These are phyloP conservation scores for Noctilio leporinus DNA, from an alignment of 2,113 vertebrate species.

Conservation along the genomic window DNA sequence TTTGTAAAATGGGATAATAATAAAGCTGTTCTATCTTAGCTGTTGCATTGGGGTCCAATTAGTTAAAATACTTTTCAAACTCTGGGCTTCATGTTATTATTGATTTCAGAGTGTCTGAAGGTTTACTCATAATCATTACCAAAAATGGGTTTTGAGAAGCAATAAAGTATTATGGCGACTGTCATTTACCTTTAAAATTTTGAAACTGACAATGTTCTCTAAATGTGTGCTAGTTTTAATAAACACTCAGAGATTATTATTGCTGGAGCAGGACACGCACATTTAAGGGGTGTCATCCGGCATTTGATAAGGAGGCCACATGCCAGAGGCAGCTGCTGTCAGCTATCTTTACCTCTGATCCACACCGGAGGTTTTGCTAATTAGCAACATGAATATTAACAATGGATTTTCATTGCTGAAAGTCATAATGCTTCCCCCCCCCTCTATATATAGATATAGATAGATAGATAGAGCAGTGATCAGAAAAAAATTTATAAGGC, in stretches of 20 bases:
- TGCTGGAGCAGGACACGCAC: neutral
- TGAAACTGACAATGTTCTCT: neutral
- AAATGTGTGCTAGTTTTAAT: neutral
- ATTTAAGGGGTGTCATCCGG: neutral
- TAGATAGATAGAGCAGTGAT: neutral
- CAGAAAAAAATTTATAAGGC: neutral
- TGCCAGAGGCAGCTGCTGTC: neutral
- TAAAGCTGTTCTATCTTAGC: neutral
- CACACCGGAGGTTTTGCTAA: neutral
- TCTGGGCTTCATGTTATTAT: neutral
- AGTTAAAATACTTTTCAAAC: neutral
- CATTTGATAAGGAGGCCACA: neutral
- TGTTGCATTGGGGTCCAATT: neutral
- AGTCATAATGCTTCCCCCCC: neutral
- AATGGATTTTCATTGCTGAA: neutral
- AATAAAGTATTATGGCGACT: neutral
- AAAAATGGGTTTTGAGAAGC: neutral
- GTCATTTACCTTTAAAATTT: neutral
- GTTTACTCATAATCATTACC: neutral
- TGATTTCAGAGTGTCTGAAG: neutral
- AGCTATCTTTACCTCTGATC: neutral
- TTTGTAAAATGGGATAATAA: neutral
- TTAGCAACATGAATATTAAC: neutral
- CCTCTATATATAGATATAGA: neutral
- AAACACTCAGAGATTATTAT: neutral